phyloP scores from a whole-genome alignment of 2,113 vertebrate species.

The Machaerirhynchus nigripectus region DNA sequence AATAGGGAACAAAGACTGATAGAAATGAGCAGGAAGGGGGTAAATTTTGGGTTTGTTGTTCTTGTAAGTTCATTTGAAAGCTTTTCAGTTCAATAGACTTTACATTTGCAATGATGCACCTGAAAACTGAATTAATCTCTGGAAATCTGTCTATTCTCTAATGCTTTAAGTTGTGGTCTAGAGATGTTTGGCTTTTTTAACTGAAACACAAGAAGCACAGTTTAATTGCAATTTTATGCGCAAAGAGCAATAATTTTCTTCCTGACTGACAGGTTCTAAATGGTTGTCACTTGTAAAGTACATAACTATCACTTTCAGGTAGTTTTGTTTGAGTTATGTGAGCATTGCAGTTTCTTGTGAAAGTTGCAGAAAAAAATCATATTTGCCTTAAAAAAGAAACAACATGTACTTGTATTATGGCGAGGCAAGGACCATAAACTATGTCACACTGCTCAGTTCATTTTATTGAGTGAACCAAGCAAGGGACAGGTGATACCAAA shows the following conservation, averaged over 20 bases:
- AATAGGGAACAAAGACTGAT: not conserved
- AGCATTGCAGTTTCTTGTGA: slow-evolving; percentile 3
- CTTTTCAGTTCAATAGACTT: not conserved
- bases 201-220: slow-evolving; percentile 41
- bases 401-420: not conserved
- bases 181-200: slow-evolving; percentile 17
- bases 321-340: slow-evolving; percentile 35
- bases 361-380: not conserved
- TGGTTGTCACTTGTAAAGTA: slow-evolving; percentile 57
- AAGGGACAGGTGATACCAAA: not conserved
- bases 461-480: not conserved
- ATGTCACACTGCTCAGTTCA: not conserved
- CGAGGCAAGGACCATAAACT: not conserved
- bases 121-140: slow-evolving; percentile 7
- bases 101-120: not conserved
- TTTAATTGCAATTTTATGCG: slow-evolving; percentile 61
- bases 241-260: slow-evolving; percentile 57
- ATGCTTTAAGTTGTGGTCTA: slow-evolving; percentile 18
- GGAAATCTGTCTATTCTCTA: not conserved
- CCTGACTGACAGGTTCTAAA: slow-evolving; percentile 57
- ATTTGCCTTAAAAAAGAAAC: not conserved
- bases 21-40: not conserved
- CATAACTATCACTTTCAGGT: slow-evolving; percentile 61
- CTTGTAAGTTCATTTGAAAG: not conserved
- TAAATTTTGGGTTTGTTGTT: not conserved